Evolutionary conservation across 2,888 invertebrate genomes (phyloP).

Genomic region (Catocala fraxini): DNA sequence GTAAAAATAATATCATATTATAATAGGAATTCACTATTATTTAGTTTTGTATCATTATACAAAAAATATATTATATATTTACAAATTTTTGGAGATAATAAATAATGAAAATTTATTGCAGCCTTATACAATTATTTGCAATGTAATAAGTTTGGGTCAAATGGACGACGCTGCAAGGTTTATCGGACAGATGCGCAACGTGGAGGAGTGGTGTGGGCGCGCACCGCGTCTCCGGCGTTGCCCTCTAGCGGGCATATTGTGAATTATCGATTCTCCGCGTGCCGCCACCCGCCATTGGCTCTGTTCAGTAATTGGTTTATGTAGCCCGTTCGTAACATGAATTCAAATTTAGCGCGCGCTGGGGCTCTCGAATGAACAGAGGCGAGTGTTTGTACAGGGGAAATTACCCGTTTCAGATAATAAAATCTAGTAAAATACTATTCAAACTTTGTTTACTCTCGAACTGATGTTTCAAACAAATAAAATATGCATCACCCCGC

Average conservation of each 20-base stretch:
- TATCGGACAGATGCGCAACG: slow-evolving; percentile 77
- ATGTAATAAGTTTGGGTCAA: slow-evolving; percentile 1
- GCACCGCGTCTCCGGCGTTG: slow-evolving; percentile 76
- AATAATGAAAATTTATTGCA: slow-evolving; percentile 1
- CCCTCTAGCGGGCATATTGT: slow-evolving; percentile 86
- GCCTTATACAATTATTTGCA: neutral
- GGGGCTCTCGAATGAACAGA: slow-evolving; percentile 72
- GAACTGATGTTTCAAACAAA: slow-evolving; percentile 49
- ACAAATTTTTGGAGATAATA: neutral
- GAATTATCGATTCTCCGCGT: slow-evolving; percentile 85
- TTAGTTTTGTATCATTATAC: no score
- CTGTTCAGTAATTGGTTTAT: slow-evolving; percentile 84
- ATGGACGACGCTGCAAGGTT: slow-evolving; percentile 73
- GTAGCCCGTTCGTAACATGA: slow-evolving; percentile 84
- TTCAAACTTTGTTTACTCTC: slow-evolving; percentile 66
- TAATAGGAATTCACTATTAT: no score
- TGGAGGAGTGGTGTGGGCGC: slow-evolving; percentile 84
- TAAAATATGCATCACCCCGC: slow-evolving; percentile 33
- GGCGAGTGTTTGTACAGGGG: slow-evolving; percentile 71
- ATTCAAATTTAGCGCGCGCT: slow-evolving; percentile 86
- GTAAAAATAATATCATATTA: no score
- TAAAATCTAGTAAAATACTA: slow-evolving; percentile 76
- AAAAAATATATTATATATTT: neutral
- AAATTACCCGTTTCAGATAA: slow-evolving; percentile 78
- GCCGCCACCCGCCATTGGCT: slow-evolving; percentile 81